phyloP scores from a whole-genome alignment of 2,888 invertebrate species.

The Druceiella hillmani region DNA sequence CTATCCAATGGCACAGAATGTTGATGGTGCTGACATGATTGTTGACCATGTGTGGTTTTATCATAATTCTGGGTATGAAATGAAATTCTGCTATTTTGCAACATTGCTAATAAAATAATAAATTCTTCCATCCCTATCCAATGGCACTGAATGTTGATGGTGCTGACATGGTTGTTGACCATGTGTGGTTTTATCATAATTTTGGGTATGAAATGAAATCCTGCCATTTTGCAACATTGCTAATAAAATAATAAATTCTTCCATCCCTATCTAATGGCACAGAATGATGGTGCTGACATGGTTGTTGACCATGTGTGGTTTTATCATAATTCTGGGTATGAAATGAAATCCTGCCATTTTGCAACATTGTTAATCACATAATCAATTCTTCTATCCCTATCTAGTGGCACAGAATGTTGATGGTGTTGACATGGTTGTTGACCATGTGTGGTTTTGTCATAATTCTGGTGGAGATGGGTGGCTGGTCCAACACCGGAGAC shows the following conservation, averaged over 20 bases:
- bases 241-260: no score
- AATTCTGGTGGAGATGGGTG: constrained; percentile 75
- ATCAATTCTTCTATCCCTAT: constrained; percentile 23
- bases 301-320: constrained; percentile 70
- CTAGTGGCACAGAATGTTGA: constrained; percentile 82
- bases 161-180: no score
- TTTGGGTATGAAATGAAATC: no score
- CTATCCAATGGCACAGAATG: constrained; percentile 81
- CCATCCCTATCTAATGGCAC: constrained; percentile 69
- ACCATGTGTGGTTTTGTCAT: constrained; percentile 74
- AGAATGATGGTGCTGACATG: constrained; percentile 80
- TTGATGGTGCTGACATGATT: constrained; percentile 80
- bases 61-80: constrained; percentile 79
- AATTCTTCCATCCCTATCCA: no score
- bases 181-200: no score
- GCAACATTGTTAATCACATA: no score
- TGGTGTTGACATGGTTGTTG: constrained; percentile 75
- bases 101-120: no score
- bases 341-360: no score
- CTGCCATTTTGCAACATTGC: no score
- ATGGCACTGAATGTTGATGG: no score
- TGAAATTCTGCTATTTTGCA: no score
- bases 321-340: constrained; percentile 77
- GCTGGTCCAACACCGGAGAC: constrained; percentile 62
- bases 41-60: constrained; percentile 70